Evolutionary conservation across 2,797 vertebrate genomes (phyloP), one percentile per base, ranked within the genome.

Genomic region (Remorina albescens): DNA sequence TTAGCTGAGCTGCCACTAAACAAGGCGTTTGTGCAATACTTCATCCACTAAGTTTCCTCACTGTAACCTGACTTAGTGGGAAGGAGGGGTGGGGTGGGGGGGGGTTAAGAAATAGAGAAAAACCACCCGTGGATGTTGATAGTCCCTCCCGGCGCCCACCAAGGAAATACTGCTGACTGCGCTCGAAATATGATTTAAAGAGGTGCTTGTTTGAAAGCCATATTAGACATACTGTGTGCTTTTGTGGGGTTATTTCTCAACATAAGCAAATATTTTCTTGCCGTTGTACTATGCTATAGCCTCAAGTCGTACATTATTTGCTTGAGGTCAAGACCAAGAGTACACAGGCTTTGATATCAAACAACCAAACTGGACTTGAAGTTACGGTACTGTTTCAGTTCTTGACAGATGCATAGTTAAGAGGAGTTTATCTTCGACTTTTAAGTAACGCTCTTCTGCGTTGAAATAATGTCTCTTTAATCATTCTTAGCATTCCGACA

Each of bases 91-190:
- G 36, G 34, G 30, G 19, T 4, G 13, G 26, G 61, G 42, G 50
- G 12, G 18, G 8, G 13, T 11, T 2, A 25, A 9, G 2, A 36
- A 26, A n/a, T 11, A 34, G 62, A 69, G 36, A 57, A 71, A 76
- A 68, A 62, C 0, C 62, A 46, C 60, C 32, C 25, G 1, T 62
- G 51, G 66, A 67, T 76, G 74, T 47, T 81, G 82, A 34, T 68
- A 41, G 62, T 57, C 66, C 18, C 50, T 46, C 55, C 71, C 50
- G 2, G 55, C 10, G 25, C 15, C 71, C 67, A 58, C 51, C 8
- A n/a, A 30, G 53, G 28, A 80, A 82, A 86, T 73, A 68, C 78
- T 86, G 86, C 90, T 91, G 90, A 92, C 84, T 78, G 41, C 4
- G 58, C 44, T 65, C 16, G 1, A 83, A 90, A 71, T 84, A 41